Evolutionary conservation across 2,113 vertebrate genomes (phyloP).

Genomic region (Bufo bufo): DNA sequence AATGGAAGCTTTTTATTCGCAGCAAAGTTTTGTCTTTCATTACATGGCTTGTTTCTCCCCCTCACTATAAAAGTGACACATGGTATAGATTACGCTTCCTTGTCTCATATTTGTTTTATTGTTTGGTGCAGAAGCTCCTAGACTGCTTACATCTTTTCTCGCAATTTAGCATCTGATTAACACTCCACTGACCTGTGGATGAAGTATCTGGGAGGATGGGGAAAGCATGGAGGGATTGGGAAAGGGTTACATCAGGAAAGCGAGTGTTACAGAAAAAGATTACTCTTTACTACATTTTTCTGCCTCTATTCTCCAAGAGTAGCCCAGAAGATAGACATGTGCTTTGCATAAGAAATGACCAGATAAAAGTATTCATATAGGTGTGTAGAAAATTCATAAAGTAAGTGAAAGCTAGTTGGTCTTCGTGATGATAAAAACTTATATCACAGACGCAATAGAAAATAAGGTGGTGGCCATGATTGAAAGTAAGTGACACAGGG

Average conservation of each 20-base stretch:
- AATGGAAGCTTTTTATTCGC: too few relatives aligned
- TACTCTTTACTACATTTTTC: background rate
- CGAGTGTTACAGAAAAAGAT: background rate
- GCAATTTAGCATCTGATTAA: constrained; percentile 38
- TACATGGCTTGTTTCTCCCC: background rate
- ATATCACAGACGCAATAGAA: too few relatives aligned
- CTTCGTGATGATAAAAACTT: too few relatives aligned
- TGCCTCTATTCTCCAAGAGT: background rate
- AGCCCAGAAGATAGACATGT: background rate
- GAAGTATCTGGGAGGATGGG: background rate
- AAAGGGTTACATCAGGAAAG: background rate
- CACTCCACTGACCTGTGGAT: constrained; percentile 35
- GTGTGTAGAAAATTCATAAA: too few relatives aligned
- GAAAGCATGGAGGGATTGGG: background rate
- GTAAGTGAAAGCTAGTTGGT: too few relatives aligned
- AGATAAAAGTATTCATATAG: background rate
- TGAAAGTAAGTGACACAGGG: too few relatives aligned
- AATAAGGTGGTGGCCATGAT: too few relatives aligned
- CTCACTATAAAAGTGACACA: background rate
- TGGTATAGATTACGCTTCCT: background rate
- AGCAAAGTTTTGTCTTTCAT: too few relatives aligned
- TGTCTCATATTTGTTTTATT: background rate
- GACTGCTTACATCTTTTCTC: background rate
- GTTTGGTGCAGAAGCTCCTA: background rate
- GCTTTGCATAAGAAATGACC: background rate